These are phyloP conservation scores for Cyclargus thomasi DNA, from an alignment of 1,140 invertebrate species.

Conservation along the genomic window DNA sequence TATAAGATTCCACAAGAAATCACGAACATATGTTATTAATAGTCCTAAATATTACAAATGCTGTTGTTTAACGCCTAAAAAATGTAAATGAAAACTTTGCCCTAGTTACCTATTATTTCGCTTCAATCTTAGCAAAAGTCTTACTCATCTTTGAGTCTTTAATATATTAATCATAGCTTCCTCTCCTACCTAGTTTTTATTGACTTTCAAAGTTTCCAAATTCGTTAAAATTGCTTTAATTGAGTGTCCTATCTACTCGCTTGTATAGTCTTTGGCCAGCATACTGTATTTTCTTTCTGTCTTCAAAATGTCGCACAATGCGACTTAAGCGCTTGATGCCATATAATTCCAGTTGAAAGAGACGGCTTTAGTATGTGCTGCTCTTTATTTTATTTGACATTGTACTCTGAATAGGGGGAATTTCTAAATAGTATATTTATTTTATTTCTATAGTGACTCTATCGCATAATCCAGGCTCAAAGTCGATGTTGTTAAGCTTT, in stretches of 20 bases:
- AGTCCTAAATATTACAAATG: not conserved
- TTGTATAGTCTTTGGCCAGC: slow-evolving; percentile 26
- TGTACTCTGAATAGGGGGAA: slow-evolving; percentile 21
- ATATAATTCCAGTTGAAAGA: slow-evolving; percentile 45
- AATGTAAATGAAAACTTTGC: too few relatives aligned
- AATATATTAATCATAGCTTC: too few relatives aligned
- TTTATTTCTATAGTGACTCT: slow-evolving; percentile 9
- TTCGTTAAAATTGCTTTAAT: not conserved
- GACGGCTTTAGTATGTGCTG: slow-evolving; percentile 31
- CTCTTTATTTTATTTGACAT: slow-evolving; percentile 42
- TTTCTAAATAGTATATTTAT: slow-evolving; percentile 21
- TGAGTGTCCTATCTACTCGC: not conserved
- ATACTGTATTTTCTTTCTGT: slow-evolving; percentile 34
- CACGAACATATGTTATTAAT: slow-evolving; percentile 3
- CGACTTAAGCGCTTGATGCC: slow-evolving; percentile 43
- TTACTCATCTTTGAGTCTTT: too few relatives aligned
- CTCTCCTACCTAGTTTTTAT: too few relatives aligned
- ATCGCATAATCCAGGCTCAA: not conserved
- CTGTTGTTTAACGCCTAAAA: too few relatives aligned
- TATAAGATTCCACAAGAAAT: slow-evolving; percentile 4
- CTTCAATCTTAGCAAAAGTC: too few relatives aligned
- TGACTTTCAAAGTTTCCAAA: too few relatives aligned
- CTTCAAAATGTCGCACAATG: slow-evolving; percentile 31
- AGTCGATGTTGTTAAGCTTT: not conserved
- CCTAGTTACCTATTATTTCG: too few relatives aligned